Conservation (phyloP, 2,888 invertebrate genomes). For the Coleophora flavipennella region DNA sequence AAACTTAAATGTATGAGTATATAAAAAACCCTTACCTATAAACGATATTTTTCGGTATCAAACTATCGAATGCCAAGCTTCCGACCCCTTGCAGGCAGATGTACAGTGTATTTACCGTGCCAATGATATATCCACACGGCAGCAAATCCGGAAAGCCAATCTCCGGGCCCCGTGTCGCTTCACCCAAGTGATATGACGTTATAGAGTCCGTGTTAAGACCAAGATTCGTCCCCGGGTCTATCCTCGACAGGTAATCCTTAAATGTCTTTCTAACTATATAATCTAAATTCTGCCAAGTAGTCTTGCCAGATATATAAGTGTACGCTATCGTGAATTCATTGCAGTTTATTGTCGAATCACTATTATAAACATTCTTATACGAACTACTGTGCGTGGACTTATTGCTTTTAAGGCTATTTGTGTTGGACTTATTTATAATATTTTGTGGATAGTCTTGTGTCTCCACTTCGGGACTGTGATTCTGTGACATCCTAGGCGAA, state of each 20-base stretch:
- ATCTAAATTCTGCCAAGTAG: constrained; percentile 96
- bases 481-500: constrained; percentile 58
- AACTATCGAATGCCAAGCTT: constrained; percentile 93
- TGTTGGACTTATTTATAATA: constrained; percentile 60
- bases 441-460: constrained; percentile 52
- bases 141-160: constrained; percentile 89
- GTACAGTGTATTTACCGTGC: constrained; percentile 87
- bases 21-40: constrained; percentile 77
- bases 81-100: constrained; percentile 92
- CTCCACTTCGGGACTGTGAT: constrained; percentile 59
- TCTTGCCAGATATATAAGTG: constrained; percentile 92
- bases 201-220: constrained; percentile 90
- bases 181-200: constrained; percentile 94
- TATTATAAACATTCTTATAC: constrained; percentile 65
- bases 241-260: constrained; percentile 92
- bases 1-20: too few relatives aligned
- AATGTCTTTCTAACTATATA: constrained; percentile 92
- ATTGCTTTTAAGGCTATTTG: constrained; percentile 70
- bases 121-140: constrained; percentile 94
- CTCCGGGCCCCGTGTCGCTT: constrained; percentile 86
- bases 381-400: constrained; percentile 68
- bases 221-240: constrained; percentile 93
- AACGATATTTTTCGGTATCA: constrained; percentile 96
- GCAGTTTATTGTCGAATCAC: constrained; percentile 70
- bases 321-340: constrained; percentile 89